Evolutionary conservation across 2,797 vertebrate genomes (phyloP), one percentile per base, ranked within the genome.

Genomic region (Xerus rutilus): DNA sequence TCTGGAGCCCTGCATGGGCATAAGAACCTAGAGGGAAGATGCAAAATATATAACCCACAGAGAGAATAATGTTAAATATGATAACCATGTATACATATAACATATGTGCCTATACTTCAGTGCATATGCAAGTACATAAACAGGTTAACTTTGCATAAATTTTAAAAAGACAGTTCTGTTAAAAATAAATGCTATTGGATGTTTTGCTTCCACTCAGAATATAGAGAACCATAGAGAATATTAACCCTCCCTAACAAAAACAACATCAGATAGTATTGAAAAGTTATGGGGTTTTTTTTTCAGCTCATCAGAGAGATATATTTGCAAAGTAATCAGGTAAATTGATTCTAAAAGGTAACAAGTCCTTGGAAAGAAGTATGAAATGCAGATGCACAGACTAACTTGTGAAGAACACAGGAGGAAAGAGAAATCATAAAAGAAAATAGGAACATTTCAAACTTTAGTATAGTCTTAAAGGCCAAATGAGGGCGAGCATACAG

Each of bases 21-120:
- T 97, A 98, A 47, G 94, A 97, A 47, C 94, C 97, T 97, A 47
- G 39, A 77, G 25, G 65, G 17, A 77, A 10, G 32, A 2, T 62
- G 7, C 64, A 74, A 76, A 25, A 7, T 43, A 70, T 5, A 54
- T 20, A 76, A 81, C 12, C 18, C 13, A 43, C n/a, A 49, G 49
- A 35, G 13, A 88, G 43, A 23, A 59, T 25, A 74, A 4, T 45
- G 15, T 79, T 45, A 84, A 39, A 3, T 20, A 0, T 25, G 73
- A n/a, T 54, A 57, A 57, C 7, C 14, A 17, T 25, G 0, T 72
- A 65, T 39, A 3, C 43, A 43, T 52, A 70, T 62, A 92, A 28
- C 82, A 1, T 43, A 8, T 88, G 20, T n/a, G 23, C 8, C 17
- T 21, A 28, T 5, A 15, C 7, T 13, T 82, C 2, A 57, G 7